These are phyloP conservation scores for Echeneis naucrates DNA, from an alignment of 2,797 vertebrate genomes.

Conservation along the genomic window DNA sequence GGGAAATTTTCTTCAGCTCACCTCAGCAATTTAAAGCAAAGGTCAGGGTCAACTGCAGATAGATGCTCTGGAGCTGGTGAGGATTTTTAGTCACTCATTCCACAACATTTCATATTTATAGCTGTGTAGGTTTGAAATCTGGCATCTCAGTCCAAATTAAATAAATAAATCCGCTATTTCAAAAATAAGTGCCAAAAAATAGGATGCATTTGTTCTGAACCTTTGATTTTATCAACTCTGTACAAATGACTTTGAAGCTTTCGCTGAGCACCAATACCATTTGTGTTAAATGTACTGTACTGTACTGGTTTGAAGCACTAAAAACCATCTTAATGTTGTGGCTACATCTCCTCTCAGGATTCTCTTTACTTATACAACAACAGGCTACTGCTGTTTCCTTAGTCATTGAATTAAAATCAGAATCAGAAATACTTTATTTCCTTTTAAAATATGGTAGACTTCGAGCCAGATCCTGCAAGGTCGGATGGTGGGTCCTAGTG, in stretches of 20 bases:
- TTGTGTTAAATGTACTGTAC: too few species aligned
- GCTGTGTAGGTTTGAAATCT: background rate
- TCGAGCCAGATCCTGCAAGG: too few species aligned
- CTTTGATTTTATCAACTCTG: conserved; percentile 58
- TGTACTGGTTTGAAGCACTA: too few species aligned
- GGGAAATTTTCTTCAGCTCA: background rate
- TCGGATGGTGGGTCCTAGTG: too few species aligned
- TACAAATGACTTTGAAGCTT: conserved; percentile 11
- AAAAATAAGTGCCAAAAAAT: conserved; percentile 59
- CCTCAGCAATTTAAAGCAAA: background rate
- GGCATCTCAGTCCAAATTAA: conserved; percentile 6
- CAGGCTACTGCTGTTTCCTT: too few species aligned
- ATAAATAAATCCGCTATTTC: conserved; percentile 13
- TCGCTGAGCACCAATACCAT: background rate
- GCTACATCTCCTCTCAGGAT: too few species aligned
- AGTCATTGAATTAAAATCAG: too few species aligned
- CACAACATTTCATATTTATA: conserved; percentile 20
- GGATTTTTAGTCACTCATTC: background rate
- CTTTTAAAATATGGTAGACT: too few species aligned
- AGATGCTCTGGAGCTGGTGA: background rate
- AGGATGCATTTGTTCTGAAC: conserved; percentile 32
- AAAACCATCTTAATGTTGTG: too few species aligned
- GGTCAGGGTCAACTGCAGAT: conserved; percentile 11
- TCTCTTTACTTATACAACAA: too few species aligned
- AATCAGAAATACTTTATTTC: too few species aligned